Conservation (phyloP, 2,797 vertebrate species). For the Amblyopsis hoosieri region DNA sequence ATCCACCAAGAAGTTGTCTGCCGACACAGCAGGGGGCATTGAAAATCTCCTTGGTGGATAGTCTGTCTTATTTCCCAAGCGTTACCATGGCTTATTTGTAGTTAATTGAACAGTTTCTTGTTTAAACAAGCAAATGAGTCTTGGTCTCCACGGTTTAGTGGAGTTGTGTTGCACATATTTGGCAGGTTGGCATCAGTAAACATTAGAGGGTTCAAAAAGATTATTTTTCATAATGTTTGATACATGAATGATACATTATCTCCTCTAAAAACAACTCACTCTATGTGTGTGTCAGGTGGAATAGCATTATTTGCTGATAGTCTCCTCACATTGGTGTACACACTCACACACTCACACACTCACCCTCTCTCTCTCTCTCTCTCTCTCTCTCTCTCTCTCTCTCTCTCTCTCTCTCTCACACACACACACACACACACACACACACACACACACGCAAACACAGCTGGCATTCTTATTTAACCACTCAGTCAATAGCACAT, state of each 20-base stretch:
- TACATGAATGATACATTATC: too few species aligned
- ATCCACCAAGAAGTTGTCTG: too few species aligned
- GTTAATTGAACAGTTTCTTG: too few species aligned
- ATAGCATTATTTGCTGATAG: constrained; percentile 12
- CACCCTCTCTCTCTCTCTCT: not conserved
- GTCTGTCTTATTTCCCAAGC: too few species aligned
- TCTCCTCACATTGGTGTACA: constrained; percentile 29
- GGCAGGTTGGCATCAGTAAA: too few species aligned
- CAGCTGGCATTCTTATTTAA: constrained; percentile 26
- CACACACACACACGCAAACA: not conserved
- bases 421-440: not conserved
- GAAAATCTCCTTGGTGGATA: too few species aligned
- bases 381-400: not conserved
- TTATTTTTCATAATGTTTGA: too few species aligned
- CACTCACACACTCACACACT: constrained; percentile 5
- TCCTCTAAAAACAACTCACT: not conserved
- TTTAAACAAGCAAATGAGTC: too few species aligned
- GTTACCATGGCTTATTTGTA: too few species aligned
- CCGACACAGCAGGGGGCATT: too few species aligned
- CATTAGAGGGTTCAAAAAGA: too few species aligned
- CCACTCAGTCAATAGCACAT: constrained; percentile 20
- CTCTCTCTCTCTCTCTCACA: not conserved
- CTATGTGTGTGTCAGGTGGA: constrained; percentile 20
- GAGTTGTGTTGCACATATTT: too few species aligned
- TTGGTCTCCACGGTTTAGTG: not conserved